Base-by-base conservation (phyloP, 2,797 vertebrate genomes). In the Pangasius krempfi region DNA sequence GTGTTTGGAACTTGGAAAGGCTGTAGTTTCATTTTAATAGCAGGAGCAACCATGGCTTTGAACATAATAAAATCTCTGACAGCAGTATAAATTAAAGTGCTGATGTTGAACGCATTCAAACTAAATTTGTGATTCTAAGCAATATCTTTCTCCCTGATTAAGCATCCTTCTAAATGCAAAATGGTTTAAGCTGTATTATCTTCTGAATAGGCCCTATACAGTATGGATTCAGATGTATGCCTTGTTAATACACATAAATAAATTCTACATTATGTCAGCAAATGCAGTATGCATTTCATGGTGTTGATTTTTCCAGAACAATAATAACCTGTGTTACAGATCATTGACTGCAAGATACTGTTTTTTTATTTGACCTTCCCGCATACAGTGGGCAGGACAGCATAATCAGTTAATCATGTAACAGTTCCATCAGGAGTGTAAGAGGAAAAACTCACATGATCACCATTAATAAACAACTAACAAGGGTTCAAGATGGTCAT, bases 371-470 rank as follows among this genome's bases (percentile, higher is more conserved):
- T 87, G 86, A 85, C 86, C 58, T 84, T 70, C 78, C 10, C 68
- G 70, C 33, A 78, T 58, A 30, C n/a, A 47, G 9, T 56, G 58
- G 30, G 44, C 68, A 54, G 56, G 75, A 81, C 64, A 68, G 50
- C 47, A 54, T 84, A 37, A 79, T 76, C 27, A 47, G 88, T 72
- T 87, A 84, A 80, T 80, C 86, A 81, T 84, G 62, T 58, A 81
- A 87, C 82, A 81, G 40, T 64, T 87, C 58, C 60, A 70, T 62
- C 30, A 70, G 13, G 37, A 25, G 25, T 47, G 60, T 79, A 79
- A 56, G 40, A 60, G 50, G 58, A 47, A 56, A 85, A 85, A 47
- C 81, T 12, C 25, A 88, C 82, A 85, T 68, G 60, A 44, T 14
- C 52, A 70, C 58, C 70, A 64, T 84, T 84, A 78, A 89, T 84